A percentile compares a stretch with the other conserved stretches of the same genome.
Conservation (phyloP, 2,888 invertebrate genomes). For the Zaprionus bogoriensis region DNA sequence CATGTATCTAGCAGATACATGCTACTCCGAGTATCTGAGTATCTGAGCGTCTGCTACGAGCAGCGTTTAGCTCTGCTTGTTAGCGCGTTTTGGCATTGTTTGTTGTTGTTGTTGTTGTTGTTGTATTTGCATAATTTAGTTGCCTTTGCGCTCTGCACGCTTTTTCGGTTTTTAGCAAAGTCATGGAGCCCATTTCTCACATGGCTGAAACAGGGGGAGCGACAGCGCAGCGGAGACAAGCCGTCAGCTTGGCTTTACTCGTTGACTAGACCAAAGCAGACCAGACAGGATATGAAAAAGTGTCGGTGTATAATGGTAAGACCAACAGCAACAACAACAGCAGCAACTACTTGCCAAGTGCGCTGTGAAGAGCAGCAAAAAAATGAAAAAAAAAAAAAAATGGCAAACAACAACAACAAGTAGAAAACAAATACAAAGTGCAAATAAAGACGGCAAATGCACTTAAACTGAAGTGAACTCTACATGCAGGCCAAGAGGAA, state of each 20-base stretch:
- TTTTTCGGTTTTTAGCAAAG: constrained; percentile 72
- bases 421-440: constrained; percentile 65
- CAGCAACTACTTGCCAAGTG: constrained; percentile 42
- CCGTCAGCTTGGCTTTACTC: constrained; percentile 61
- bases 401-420: constrained; percentile 46
- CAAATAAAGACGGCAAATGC: constrained; percentile 74
- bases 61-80: constrained; percentile 33
- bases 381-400: constrained; percentile 11
- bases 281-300: constrained; percentile 77
- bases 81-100: constrained; percentile 45
- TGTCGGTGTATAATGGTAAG: constrained; percentile 72
- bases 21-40: constrained; percentile 6
- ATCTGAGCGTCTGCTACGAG: background rate
- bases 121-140: constrained; percentile 58
- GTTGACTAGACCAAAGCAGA: constrained; percentile 55
- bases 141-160: constrained; percentile 60
- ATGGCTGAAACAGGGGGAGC: background rate
- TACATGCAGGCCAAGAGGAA: constrained; percentile 27
- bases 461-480: constrained; percentile 78
- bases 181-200: constrained; percentile 72
- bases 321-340: constrained; percentile 45
- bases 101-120: constrained; percentile 32
- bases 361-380: constrained; percentile 14
- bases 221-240: constrained; percentile 40
- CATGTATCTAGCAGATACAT: constrained; percentile 33